Conservation (phyloP, 2,797 vertebrate species). For the Momotus momota region DNA sequence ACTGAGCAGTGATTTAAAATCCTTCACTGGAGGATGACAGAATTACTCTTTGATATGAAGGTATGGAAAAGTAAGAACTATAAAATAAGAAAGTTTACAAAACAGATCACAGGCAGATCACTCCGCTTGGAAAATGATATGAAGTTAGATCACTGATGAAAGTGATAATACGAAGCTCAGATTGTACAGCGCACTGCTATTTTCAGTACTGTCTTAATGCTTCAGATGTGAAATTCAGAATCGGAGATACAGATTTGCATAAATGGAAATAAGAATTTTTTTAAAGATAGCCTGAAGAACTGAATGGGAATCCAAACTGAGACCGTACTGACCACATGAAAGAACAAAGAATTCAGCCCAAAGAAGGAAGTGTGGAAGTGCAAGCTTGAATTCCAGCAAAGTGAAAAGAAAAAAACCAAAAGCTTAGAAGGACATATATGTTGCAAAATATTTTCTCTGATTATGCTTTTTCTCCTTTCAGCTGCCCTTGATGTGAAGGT, state of each 20-base stretch:
- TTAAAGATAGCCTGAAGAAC: neutral
- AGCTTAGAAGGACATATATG: neutral
- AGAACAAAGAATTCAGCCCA: neutral
- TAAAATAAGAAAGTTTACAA: neutral
- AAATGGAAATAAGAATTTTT: neutral
- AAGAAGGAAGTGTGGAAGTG: neutral
- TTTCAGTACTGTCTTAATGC: neutral
- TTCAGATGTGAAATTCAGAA: neutral
- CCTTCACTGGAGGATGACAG: neutral
- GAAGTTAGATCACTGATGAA: neutral
- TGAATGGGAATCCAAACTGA: neutral
- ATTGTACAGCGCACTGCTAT: fast-evolving
- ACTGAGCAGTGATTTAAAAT: neutral
- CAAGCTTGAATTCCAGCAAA: neutral
- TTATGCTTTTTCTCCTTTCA: neutral
- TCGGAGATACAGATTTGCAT: neutral
- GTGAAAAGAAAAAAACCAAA: neutral
- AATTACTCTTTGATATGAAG: neutral
- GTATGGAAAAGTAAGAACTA: neutral
- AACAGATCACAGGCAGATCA: neutral
- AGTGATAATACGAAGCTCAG: neutral
- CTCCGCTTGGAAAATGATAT: neutral
- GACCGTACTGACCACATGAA: neutral
- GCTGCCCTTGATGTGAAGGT: neutral
- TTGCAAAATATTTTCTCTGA: neutral